phyloP scores from a whole-genome alignment of 2,113 vertebrate genomes.

The Merops nubicus region DNA sequence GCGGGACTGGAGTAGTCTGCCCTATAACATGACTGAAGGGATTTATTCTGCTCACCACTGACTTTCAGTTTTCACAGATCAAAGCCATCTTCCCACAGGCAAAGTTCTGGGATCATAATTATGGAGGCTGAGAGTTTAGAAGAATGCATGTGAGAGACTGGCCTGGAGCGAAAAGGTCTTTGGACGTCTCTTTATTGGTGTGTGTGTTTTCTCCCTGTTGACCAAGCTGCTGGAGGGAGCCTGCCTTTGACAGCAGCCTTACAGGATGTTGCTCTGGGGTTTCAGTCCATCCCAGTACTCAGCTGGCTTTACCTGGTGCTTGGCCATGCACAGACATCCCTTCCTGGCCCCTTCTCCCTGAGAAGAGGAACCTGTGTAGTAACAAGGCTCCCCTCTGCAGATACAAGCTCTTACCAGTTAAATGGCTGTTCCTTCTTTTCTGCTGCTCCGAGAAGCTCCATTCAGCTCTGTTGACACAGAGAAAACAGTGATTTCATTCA shows the following conservation, averaged over 20 bases:
- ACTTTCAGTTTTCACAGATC: neutral
- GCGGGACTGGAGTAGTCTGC: neutral
- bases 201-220: neutral
- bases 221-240: neutral
- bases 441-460: neutral
- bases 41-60: neutral
- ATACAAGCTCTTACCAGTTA: neutral
- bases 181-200: neutral
- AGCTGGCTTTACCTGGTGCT: neutral
- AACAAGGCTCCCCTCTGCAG: neutral
- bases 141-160: neutral
- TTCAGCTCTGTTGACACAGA: neutral
- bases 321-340: neutral
- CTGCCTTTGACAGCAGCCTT: neutral
- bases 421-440: neutral
- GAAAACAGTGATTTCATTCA: neutral
- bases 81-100: neutral
- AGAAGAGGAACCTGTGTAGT: neutral
- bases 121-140: neutral
- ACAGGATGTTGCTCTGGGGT: neutral
- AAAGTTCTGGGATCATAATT: neutral
- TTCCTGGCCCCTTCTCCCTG: neutral
- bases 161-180: neutral
- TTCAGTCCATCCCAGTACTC: neutral
- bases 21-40: neutral